Evolutionary conservation across 2,113 vertebrate species (phyloP).

Genomic region (Labrus mixtus): DNA sequence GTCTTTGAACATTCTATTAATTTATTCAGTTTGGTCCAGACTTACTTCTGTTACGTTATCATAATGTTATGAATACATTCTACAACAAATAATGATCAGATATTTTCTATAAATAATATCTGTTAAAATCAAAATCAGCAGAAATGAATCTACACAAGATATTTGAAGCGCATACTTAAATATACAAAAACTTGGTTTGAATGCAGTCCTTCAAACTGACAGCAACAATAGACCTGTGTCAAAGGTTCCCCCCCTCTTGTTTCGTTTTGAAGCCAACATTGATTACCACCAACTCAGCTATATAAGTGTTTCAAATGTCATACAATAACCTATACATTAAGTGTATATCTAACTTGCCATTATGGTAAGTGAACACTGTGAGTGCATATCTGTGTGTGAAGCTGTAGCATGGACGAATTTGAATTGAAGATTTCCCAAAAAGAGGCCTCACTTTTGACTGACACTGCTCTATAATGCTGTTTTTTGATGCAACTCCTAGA

Average conservation of each 20-base stretch:
- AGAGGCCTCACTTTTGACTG: constrained; percentile 25
- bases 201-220: background rate
- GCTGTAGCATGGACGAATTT: background rate
- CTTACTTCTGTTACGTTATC: no score
- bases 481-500: constrained; percentile 34
- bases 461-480: constrained; percentile 13
- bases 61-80: no score
- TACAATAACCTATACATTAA: background rate
- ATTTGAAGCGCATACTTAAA: no score
- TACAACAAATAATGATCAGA: no score
- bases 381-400: background rate
- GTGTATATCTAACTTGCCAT: background rate
- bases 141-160: no score
- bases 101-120: no score
- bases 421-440: background rate
- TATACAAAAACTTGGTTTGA: background rate
- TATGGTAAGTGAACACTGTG: background rate
- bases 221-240: background rate
- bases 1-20: no score
- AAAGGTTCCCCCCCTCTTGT: background rate
- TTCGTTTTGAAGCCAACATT: background rate
- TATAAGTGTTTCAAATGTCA: background rate
- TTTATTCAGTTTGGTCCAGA: no score
- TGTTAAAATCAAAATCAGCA: no score
- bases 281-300: background rate